Conservation (phyloP, 2,113 vertebrate species). For the Gymnocephalus cernua region DNA sequence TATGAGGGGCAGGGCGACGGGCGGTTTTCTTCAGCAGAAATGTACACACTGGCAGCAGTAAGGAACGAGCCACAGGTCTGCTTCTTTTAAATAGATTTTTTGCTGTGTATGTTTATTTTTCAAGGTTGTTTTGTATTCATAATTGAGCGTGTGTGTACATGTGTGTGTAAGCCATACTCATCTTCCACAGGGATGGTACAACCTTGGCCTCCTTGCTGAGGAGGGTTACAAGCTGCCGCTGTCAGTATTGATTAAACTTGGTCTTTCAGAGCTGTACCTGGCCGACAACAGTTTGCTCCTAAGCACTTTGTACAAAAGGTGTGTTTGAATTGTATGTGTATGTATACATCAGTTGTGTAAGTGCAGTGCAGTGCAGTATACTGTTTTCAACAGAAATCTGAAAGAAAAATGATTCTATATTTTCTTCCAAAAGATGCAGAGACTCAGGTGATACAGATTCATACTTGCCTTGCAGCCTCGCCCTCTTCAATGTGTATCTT, state of each 20-base stretch:
- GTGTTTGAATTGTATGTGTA: background rate
- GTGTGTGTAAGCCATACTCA: slow-evolving; percentile 6
- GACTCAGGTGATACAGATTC: slow-evolving; percentile 80
- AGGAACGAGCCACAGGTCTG: slow-evolving; percentile 83
- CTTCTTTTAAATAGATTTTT: background rate
- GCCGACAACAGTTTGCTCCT: slow-evolving; percentile 70
- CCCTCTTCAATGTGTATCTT: slow-evolving; percentile 77
- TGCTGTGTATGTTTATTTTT: background rate
- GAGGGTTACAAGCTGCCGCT: slow-evolving; percentile 78
- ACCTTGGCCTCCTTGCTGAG: slow-evolving; percentile 83
- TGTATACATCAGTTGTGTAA: background rate
- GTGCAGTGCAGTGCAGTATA: slow-evolving; percentile 4
- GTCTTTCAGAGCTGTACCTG: slow-evolving; percentile 73
- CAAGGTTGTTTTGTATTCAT: background rate
- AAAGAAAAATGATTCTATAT: background rate
- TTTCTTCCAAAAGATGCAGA: slow-evolving; percentile 78
- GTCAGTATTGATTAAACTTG: slow-evolving; percentile 75
- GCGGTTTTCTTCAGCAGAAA: slow-evolving; percentile 75
- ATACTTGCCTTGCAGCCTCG: slow-evolving; percentile 85
- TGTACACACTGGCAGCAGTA: slow-evolving; percentile 84
- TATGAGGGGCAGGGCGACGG: slow-evolving; percentile 60
- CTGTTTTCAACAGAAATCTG: background rate
- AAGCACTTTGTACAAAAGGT: slow-evolving; percentile 81
- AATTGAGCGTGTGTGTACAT: background rate
- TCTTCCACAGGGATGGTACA: slow-evolving; percentile 84